Evolutionary conservation across 2,888 invertebrate species (phyloP), one percentile per base, ranked within the genome.

Genomic region (Mactromeris polynyma): DNA sequence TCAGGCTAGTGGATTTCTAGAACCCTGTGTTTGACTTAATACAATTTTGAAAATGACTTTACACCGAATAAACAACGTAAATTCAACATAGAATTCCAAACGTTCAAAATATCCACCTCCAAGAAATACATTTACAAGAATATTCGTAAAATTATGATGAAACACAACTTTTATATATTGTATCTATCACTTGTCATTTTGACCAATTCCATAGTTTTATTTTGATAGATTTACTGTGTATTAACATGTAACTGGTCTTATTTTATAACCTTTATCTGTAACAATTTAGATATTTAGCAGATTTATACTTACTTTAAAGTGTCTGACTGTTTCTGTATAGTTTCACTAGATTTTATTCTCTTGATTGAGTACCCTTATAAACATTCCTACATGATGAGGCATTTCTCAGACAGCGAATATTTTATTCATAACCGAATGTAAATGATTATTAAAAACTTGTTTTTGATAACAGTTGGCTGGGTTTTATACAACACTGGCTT

Each of bases 191-290:
- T 33, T 33, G 7, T 17, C 14, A 73, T 33, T 2, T 17, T 73
- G 73, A 73, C 73, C 26, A 64, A 64, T 64, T 64, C 58, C 58
- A 58, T n/a, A 58, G 58, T 33, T 69, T 14, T 69, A 6, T 69
- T 31, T 9, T 69, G 73, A 69, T 73, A 73, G 14, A 17, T 73
- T 73, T 33, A 36, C 17, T 2, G 19, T 73, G 17, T 36, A 7
- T 73, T 31, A 36, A 33, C 73, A 73, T 33, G 73, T 33, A 73
- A 26, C 11, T 19, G 19, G 36, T 9, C 73, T 17, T 17, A 73
- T 33, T 73, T 73, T 33, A 64, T 64, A 26, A 26, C 26, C 26
- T 26, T 26, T n/a, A 64, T 64, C 58, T 64, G 58, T 9, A 26
- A 9, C 26, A 64, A 64, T 64, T 64, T n/a, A n/a, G 4, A 26